These are phyloP conservation scores for Ctenopoma multispine DNA, from an alignment of 2,797 vertebrate species.

Conservation along the genomic window DNA sequence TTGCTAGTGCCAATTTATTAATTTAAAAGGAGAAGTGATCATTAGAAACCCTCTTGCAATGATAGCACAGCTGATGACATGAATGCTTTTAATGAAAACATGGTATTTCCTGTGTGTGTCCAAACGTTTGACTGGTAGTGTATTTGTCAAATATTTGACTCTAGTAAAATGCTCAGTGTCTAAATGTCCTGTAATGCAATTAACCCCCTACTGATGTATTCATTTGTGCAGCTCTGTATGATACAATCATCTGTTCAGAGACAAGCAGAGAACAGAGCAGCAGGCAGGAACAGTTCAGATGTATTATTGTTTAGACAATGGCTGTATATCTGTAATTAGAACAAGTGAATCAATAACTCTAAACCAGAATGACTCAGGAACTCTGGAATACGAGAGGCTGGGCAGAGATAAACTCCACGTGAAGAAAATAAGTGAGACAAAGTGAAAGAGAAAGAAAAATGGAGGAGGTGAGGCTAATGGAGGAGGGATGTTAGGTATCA, in stretches of 20 bases:
- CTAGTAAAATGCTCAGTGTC: too few species aligned
- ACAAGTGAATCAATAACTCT: slow-evolving; percentile 57
- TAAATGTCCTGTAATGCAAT: too few species aligned
- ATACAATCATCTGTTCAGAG: slow-evolving; percentile 27
- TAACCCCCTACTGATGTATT: slow-evolving; percentile 1
- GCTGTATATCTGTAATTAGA: slow-evolving; percentile 62
- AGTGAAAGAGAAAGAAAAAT: slow-evolving; percentile 19
- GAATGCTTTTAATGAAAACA: too few species aligned
- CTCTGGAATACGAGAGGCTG: slow-evolving; percentile 48
- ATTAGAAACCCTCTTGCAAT: too few species aligned
- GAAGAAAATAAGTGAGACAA: not conserved
- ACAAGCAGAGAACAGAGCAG: slow-evolving; percentile 22
- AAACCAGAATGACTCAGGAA: too few species aligned
- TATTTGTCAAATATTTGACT: too few species aligned
- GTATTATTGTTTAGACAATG: slow-evolving; percentile 42
- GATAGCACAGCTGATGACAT: too few species aligned
- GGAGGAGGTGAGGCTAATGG: not conserved
- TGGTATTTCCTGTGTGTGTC: too few species aligned
- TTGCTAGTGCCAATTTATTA: too few species aligned
- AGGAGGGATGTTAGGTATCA: slow-evolving; percentile 20
- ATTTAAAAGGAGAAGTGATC: too few species aligned
- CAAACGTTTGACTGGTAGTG: too few species aligned
- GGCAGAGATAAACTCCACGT: slow-evolving; percentile 28
- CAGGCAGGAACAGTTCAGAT: slow-evolving; percentile 20
- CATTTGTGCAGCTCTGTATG: slow-evolving; percentile 7